Evolutionary conservation across 2,113 vertebrate species (phyloP), one percentile per base, ranked within the genome.

Genomic region (Erythrocercus mccallii): DNA sequence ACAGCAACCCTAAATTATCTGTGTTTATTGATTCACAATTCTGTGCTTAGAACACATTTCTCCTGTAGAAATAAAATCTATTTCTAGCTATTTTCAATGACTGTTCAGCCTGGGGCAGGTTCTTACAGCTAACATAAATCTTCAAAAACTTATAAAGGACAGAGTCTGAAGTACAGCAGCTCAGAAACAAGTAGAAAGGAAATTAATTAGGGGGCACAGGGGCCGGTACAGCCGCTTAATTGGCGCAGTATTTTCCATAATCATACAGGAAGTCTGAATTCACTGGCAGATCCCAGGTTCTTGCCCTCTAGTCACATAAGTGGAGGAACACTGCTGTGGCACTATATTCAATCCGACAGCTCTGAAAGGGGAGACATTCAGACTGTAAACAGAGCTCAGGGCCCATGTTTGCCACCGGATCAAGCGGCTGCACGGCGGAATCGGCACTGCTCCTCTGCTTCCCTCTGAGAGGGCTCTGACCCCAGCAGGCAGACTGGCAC

Each of bases 301-400:
- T 73, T 77, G 87, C 85, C 93, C 92, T 92, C 60, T n/a, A 66
- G 68, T 73, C 93, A 86, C 64, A 4, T 5, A 90, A 70, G 47
- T 54, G 79, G 62, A 85, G 81, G 73, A 94, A 48, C 61, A 64
- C 11, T 62, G 57, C 51, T 2, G 1, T 51, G 85, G 47, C 68
- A 53, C 53, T 3, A 28, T 54, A 86, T 77, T 93, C 77, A 86
- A 96, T 56, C 81, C 0, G 60, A 92, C 93, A 88, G 68, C 71
- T 90, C 81, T 40, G 88, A 77, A 83, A 96, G 64, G 45, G 60
- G 81, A 86, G 47, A 40, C 76, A 33, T 33, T 71, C 88, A 66
- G 85, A 91, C 74, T 58, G 47, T 80, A 91, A 95, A 96, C 81
- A 93, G 47, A 92, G 90, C 73, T 84, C 61, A 82, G 65, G 57